Conservation (phyloP, 2,113 vertebrate species). For the Semicossyphus pulcher region DNA sequence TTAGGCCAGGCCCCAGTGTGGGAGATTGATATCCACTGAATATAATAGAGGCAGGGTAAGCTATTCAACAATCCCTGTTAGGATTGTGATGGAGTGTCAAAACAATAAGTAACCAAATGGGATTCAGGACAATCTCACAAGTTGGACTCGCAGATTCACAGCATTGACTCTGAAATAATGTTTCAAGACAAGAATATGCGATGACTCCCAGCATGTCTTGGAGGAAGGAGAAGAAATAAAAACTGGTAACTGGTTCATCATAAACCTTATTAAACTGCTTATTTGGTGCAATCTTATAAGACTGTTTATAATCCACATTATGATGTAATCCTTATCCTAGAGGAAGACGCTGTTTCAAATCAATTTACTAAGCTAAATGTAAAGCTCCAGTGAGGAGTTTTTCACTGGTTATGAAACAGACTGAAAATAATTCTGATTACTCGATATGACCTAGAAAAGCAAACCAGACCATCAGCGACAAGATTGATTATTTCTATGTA, state of each 20-base stretch:
- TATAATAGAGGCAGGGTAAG: conserved; percentile 61
- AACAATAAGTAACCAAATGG: conserved; percentile 70
- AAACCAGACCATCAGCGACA: no score
- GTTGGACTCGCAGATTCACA: conserved; percentile 32
- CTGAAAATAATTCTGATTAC: no score
- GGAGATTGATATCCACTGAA: conserved; percentile 68
- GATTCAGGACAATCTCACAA: conserved; percentile 60
- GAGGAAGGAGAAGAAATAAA: neutral
- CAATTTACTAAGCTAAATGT: no score
- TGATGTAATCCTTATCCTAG: no score
- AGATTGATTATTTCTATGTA: no score
- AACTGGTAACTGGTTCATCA: neutral
- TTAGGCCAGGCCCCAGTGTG: conserved; percentile 35
- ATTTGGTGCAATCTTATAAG: no score
- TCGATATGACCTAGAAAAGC: no score
- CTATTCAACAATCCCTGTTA: conserved; percentile 57
- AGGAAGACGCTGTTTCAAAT: no score
- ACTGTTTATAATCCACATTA: no score
- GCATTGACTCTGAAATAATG: conserved; percentile 47
- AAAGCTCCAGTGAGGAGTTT: no score
- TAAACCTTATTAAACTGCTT: no score
- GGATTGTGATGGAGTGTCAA: conserved; percentile 64
- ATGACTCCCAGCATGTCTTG: conserved; percentile 18
- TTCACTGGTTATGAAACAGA: no score
- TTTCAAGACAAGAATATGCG: conserved; percentile 33